A percentile compares a stretch with the other conserved stretches of the same genome.
These are phyloP conservation scores for Colostygia pectinataria DNA, from an alignment of 2,888 invertebrate genomes.

Conservation along the genomic window DNA sequence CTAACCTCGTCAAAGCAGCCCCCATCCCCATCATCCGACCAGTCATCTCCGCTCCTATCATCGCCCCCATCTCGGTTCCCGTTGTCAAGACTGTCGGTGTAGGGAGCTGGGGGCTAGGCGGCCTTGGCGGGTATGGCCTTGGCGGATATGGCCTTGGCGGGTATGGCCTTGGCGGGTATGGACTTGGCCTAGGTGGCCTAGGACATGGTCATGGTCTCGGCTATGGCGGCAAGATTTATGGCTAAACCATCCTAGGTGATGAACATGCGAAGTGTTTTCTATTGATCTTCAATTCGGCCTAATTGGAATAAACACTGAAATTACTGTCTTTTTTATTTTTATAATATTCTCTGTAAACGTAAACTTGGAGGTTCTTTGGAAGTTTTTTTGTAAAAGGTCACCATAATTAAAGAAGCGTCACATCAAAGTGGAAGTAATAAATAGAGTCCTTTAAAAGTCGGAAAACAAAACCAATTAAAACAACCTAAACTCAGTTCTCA, in stretches of 20 bases:
- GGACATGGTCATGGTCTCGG: conserved; percentile 34
- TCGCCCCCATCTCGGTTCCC: conserved; percentile 42
- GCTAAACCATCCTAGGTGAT: conserved; percentile 13
- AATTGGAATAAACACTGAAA: conserved; percentile 31
- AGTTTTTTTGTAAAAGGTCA: background rate
- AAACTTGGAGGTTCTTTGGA: background rate
- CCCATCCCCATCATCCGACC: conserved; percentile 64
- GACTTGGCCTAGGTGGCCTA: conserved; percentile 24
- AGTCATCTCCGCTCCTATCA: conserved; percentile 49
- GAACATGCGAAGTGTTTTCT: conserved; percentile 40
- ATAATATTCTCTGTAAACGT: background rate
- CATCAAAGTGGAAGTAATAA: background rate
- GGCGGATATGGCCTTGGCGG: conserved; percentile 27
- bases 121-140: conserved; percentile 29
- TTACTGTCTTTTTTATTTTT: conserved; percentile 12
- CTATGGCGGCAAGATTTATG: conserved; percentile 31
- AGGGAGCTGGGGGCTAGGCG: conserved; percentile 12
- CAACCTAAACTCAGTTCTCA: conserved; percentile 1
- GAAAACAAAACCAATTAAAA: conserved; percentile 17
- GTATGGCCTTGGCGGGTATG: conserved; percentile 5
- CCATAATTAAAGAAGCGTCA: background rate
- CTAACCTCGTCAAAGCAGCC: conserved; percentile 61
- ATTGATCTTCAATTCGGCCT: conserved; percentile 33
- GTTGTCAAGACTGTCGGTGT: conserved; percentile 43
- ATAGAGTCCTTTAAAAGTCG: conserved; percentile 3